phyloP scores from a whole-genome alignment of 37 sponge, comb jelly and placozoan genomes.

The Axinella damicornis region DNA sequence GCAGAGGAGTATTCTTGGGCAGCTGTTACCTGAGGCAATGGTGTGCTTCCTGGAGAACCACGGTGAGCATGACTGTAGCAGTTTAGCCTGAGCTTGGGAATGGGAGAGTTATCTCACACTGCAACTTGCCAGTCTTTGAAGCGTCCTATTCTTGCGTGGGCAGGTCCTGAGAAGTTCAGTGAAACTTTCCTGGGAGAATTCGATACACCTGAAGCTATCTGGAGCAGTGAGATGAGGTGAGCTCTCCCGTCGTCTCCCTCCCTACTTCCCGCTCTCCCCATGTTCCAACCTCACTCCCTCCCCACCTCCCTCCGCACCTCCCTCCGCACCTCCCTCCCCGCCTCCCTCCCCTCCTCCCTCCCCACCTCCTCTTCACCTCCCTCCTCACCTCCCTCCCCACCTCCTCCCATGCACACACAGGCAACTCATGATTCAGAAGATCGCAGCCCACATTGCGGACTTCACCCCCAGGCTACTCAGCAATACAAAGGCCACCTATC shows the following conservation, averaged over 20 bases:
- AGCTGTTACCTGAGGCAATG: constrained; percentile 98
- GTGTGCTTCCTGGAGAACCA: constrained; percentile 98
- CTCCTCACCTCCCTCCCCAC: too few species aligned
- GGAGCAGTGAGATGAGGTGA: constrained; percentile 97
- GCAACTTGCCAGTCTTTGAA: too few species aligned
- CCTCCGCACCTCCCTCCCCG: too few species aligned
- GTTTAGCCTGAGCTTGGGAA: too few species aligned
- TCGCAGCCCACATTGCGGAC: constrained; percentile 97
- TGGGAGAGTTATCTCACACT: too few species aligned
- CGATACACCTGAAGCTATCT: constrained; percentile 99
- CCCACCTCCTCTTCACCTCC: too few species aligned
- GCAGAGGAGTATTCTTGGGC: constrained; percentile 88
- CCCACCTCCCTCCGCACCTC: background rate
- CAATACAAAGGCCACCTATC: constrained; percentile 96
- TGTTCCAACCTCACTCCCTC: too few species aligned
- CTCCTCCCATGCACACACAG: too few species aligned
- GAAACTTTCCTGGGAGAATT: constrained; percentile 98
- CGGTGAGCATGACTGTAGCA: too few species aligned
- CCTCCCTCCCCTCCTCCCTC: background rate
- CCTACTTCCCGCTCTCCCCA: too few species aligned
- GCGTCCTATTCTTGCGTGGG: too few species aligned
- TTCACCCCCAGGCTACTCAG: constrained; percentile 94
- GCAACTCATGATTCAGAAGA: constrained; percentile 96
- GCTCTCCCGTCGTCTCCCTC: background rate
- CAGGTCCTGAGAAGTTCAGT: constrained; percentile 93